Base-by-base conservation (phyloP, 53 echinoderm and acorn worm genomes). In the Hippasteria phrygiana region DNA sequence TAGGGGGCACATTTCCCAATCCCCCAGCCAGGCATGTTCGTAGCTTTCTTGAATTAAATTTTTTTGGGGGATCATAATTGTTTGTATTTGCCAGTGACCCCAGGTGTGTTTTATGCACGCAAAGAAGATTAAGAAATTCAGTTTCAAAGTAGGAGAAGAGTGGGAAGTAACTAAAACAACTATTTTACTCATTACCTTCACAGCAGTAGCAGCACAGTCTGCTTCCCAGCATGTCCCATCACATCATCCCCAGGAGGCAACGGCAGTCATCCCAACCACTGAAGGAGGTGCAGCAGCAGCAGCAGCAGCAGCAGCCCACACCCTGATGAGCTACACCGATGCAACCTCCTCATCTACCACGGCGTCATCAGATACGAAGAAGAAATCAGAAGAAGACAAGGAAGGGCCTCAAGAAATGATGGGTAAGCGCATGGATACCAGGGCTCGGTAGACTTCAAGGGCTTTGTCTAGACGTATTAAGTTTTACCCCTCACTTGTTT, bases 291-390 rank as follows among this genome's bases (percentile, higher is more conserved):
- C 34, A 53, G 77, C 20, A 13, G 37, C 53, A 18, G 37, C 55
- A n/a, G n/a, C n/a, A 66, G 18, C 34, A 53, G 77, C 20, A 13
- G 37, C 53, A 18, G 37, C 55, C 2, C 54, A 54, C 33, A 77
- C 77, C 54, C 51, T 36, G 51, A 53, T 53, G 51, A 77, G 77
- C 55, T 53, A 35, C 77, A 54, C 77, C n/a, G 77, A 77, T 17
- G 42, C 54, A 8, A 28, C 38, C 77, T 77, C 77, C 51, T 74
- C 74, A n/a, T 74, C 74, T 8, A 74, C 32, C 38, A 74, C 29
- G 27, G 47, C 45, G 3, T 74, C 74, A 43, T 77, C 77, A 32
- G 55, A 53, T 53, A 36, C 53, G 53, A 77, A 77, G 36, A 77
- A 54, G 54, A 51, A 29, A 6, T 28, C 11, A 27, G 51, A 53